phyloP scores from a whole-genome alignment of 2,888 invertebrate species.

The Cordylochernes scorpioides region DNA sequence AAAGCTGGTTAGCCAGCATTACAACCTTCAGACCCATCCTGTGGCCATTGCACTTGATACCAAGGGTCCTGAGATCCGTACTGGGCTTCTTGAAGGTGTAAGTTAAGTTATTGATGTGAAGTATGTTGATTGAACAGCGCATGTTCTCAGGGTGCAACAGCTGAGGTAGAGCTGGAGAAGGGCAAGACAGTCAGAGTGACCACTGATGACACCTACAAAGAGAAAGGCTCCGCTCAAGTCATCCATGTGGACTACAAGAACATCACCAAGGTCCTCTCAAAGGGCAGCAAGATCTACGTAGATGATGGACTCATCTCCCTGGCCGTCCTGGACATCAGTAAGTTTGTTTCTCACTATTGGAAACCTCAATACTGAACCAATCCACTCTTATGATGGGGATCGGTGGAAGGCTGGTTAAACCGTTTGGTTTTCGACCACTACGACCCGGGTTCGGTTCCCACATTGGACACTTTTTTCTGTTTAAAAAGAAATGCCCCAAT shows the following conservation, averaged over 20 bases:
- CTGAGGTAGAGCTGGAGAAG: slow-evolving; percentile 62
- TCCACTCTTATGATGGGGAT: background rate
- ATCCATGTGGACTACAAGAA: slow-evolving; percentile 81
- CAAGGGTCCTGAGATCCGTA: slow-evolving; percentile 93
- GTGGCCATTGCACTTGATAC: slow-evolving; percentile 89
- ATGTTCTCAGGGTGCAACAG: slow-evolving; percentile 42
- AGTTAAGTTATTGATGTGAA: slow-evolving; percentile 22
- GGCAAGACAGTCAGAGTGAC: slow-evolving; percentile 55
- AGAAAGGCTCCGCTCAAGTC: slow-evolving; percentile 43
- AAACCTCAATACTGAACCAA: background rate
- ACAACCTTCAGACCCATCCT: slow-evolving; percentile 39
- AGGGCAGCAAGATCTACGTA: slow-evolving; percentile 61
- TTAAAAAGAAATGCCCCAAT: no score
- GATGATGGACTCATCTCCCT: slow-evolving; percentile 90
- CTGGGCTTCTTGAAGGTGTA: slow-evolving; percentile 75
- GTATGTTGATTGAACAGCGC: slow-evolving; percentile 1
- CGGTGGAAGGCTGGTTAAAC: no score
- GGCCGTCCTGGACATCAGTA: slow-evolving; percentile 30
- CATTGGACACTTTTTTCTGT: no score
- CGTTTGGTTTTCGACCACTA: no score
- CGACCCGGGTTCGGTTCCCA: no score
- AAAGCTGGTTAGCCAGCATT: slow-evolving; percentile 30
- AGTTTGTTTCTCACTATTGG: slow-evolving; percentile 14
- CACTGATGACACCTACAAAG: slow-evolving; percentile 45
- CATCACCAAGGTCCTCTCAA: slow-evolving; percentile 63